These are phyloP conservation scores for Exaiptasia diaphana DNA, from an alignment of 64 coral and sea anemone genomes.

Conservation along the genomic window DNA sequence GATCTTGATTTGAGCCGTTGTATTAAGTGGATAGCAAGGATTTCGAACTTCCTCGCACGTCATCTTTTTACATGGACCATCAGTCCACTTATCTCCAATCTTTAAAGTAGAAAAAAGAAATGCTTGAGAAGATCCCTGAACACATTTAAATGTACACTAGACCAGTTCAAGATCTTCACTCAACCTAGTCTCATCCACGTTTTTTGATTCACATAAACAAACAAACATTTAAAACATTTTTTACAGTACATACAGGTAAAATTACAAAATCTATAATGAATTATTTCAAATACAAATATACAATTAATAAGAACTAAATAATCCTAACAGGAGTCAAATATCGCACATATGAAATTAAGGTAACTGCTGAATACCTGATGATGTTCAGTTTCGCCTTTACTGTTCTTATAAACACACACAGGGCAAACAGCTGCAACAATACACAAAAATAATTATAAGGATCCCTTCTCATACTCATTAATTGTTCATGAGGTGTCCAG, in stretches of 20 bases:
- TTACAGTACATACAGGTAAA: not conserved
- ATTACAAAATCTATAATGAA: not conserved
- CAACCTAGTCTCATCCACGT: not conserved
- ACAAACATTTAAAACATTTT: not conserved
- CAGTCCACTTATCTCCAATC: constrained; percentile 16
- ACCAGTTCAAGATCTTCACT: not conserved
- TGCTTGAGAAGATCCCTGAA: not conserved
- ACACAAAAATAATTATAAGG: not conserved
- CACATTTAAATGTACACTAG: not conserved
- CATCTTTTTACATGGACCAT: constrained; percentile 32
- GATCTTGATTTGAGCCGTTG: not conserved
- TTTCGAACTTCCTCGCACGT: not conserved
- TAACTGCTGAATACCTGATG: not conserved
- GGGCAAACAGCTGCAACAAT: constrained; percentile 29
- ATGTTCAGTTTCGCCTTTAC: not conserved
- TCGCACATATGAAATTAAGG: not conserved
- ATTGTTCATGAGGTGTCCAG: no score
- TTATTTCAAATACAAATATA: not conserved
- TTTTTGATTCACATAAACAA: not conserved
- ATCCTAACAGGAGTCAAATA: not conserved
- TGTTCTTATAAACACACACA: constrained; percentile 35
- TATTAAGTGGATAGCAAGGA: constrained; percentile 6
- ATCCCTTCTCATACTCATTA: no score
- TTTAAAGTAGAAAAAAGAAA: not conserved
- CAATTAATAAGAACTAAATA: no score